These are phyloP conservation scores for Acholoe squamosa DNA, from an alignment of 2,888 invertebrate genomes.

Conservation along the genomic window DNA sequence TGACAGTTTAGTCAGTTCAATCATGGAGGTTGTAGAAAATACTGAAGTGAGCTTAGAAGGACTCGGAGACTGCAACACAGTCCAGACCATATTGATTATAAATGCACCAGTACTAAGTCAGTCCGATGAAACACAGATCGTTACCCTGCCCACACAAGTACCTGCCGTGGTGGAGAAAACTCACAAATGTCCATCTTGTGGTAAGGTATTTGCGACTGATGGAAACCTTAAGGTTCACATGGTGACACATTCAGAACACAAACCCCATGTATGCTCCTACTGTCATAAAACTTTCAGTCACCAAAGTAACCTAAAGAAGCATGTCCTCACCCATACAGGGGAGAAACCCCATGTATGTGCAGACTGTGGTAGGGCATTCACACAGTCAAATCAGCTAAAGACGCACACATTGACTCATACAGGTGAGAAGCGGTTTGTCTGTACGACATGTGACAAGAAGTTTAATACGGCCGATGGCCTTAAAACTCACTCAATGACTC, in stretches of 20 bases:
- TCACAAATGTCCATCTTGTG: neutral
- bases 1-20: too few species aligned
- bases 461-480: neutral
- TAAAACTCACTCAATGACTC: neutral
- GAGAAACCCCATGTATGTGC: neutral
- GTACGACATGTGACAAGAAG: neutral
- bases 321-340: neutral
- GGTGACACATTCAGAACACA: neutral
- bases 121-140: too few species aligned
- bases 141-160: too few species aligned
- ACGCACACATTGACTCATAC: neutral
- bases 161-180: too few species aligned
- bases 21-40: too few species aligned
- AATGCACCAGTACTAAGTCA: too few species aligned
- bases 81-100: too few species aligned
- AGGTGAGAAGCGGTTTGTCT: neutral
- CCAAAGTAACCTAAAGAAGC: neutral
- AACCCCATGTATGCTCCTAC: neutral
- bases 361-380: conserved; percentile 2
- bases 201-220: neutral
- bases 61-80: too few species aligned
- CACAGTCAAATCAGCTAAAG: neutral
- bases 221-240: neutral
- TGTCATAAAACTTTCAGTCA: neutral
- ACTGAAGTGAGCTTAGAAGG: too few species aligned